Conservation (phyloP, 2,797 vertebrate species). For the Mormyrops boulengeri region DNA sequence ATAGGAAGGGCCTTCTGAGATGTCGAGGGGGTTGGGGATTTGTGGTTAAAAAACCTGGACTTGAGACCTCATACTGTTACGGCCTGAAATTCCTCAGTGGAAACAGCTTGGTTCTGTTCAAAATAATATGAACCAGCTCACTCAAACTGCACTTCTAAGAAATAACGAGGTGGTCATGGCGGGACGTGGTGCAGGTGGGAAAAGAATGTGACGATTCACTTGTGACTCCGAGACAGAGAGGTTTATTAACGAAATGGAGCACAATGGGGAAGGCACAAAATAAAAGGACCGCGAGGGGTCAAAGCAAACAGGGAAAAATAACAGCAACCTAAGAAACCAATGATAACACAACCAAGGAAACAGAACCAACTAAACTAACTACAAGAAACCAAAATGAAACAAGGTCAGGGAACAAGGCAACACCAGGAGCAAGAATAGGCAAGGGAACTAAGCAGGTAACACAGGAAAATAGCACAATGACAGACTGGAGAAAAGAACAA, state of each 20-base stretch:
- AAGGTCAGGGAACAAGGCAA: not conserved
- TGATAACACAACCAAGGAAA: not conserved
- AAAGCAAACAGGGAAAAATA: not conserved
- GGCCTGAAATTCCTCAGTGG: not conserved
- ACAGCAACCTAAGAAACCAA: not conserved
- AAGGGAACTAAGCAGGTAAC: not conserved
- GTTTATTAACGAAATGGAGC: not conserved
- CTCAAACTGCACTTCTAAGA: not conserved
- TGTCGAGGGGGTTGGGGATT: not conserved
- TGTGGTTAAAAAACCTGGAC: not conserved
- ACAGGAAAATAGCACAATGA: not conserved
- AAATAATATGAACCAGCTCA: not conserved
- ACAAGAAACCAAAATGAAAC: not conserved
- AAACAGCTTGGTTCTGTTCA: not conserved
- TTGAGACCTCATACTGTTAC: not conserved
- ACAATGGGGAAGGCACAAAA: not conserved
- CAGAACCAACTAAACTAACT: not conserved
- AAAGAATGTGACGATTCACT: not conserved
- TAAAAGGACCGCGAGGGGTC: not conserved
- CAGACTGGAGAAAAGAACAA: not conserved
- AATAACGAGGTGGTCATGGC: not conserved
- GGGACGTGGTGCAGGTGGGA: not conserved
- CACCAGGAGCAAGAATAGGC: too few species aligned
- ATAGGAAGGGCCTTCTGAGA: not conserved
- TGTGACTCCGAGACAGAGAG: not conserved